Evolutionary conservation across 2,797 vertebrate genomes (phyloP), one percentile per base, ranked within the genome.

Genomic region (Odontamblyopus lacepedii): DNA sequence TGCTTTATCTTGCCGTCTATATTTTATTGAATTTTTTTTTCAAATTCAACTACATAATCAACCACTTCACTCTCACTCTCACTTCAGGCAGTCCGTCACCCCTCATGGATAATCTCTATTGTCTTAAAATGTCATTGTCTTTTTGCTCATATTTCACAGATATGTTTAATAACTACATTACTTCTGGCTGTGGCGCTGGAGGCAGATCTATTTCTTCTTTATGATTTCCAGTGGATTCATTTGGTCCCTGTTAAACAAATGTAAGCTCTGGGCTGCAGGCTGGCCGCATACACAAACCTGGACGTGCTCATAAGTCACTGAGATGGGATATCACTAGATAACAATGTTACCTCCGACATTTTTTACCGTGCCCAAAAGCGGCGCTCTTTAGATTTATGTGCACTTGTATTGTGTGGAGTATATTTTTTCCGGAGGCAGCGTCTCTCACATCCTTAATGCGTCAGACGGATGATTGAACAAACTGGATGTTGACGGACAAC

Each of bases 391-490:
- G 30, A 63, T 76, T 73, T 59, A 35, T 67, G 50, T 68, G 44
- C 35, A 5, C 35, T n/a, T 18, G 35, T 26, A 66, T 12, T 71
- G 73, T 26, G 0, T 41, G 15, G 19, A 27, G 67, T 55, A 35
- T 35, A 38, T 55, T 15, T 27, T 48, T 51, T 30, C 64, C 61
- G 50, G 2, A 60, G 63, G 50, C 19, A 8, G 12, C 16, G 13
- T 55, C 56, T 73, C 35, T 67, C 44, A 4, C 32, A n/a, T 27
- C 69, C 78, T 64, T 71, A 73, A 74, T 64, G 72, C 5, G 5
- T 70, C 38, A 6, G 72, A 61, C n/a, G 27, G 63, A 56, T 55
- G 71, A 80, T 77, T 78, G 57, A 76, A 82, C 71, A 83, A 84
- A 83, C 69, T 70, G 66, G 57, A 72, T 57, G 72, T 78, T 70